Base-by-base conservation (phyloP, 64 coral and sea anemone genomes). In the Montipora cactus region DNA sequence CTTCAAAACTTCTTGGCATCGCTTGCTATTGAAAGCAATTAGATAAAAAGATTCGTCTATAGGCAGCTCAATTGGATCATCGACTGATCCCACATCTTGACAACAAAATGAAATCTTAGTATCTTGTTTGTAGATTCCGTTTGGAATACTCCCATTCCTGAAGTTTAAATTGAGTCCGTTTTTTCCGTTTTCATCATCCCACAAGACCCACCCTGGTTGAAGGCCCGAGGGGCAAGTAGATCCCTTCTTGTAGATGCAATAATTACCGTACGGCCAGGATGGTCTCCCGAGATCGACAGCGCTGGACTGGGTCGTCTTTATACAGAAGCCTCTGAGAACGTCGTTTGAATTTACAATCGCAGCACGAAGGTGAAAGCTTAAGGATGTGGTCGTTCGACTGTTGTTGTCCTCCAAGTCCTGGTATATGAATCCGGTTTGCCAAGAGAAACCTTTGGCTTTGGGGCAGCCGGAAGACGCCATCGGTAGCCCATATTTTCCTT, bases 231-330 rank as follows among this genome's bases (percentile, higher is more conserved):
- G 93, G 19, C 93, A 94, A 3, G 44, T 68, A 51, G 55, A 19
- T 4, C 93, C 87, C 76, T 90, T 94, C 59, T 90, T 94, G 47
- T 90, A 94, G 57, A 95, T 73, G 20, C 93, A 95, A 21, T 95
- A 92, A 48, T 81, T 81, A 47, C 95, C 92, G 22, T 18, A 6
- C 37, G 95, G 95, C 95, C 95, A 96, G 22, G 46, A 7, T 12
- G 80, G 92, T 76, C 95, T 77, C n/a, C 8, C 19, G 2, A n/a
- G 46, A 76, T 75, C 71, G 11, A 64, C 61, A 14, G 61, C 14
- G 76, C 28, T 61, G 14, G 80, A 50, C 20, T 76, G 57, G 22
- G 55, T 25, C 12, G 81, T 89, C 61, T 96, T 96, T 3, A 96
- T 87, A 57, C 95, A 96, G 81, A 94, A 96, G 12, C 53, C 45